These are phyloP conservation scores for Araneus ventricosus DNA, from an alignment of 1,140 invertebrate species.

Conservation along the genomic window DNA sequence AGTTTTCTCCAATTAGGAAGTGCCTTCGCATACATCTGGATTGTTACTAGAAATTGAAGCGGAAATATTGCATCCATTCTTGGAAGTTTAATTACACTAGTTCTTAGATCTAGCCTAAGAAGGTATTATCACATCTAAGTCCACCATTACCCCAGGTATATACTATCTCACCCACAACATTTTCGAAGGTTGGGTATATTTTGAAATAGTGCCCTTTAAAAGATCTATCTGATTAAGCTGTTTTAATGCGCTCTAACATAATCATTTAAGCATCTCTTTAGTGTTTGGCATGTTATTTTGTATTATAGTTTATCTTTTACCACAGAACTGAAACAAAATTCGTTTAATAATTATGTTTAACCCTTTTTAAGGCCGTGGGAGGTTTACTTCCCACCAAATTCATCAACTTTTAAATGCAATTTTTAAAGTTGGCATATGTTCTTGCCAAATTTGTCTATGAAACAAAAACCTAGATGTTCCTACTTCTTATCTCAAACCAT, in stretches of 20 bases:
- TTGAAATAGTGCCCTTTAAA: not conserved
- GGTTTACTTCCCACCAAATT: too few relatives aligned
- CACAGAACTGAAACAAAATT: too few relatives aligned
- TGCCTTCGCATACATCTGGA: not conserved
- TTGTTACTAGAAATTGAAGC: constrained; percentile 43
- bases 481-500: too few relatives aligned
- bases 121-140: not conserved
- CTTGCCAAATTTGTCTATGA: too few relatives aligned
- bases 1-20: constrained; percentile 31
- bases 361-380: too few relatives aligned
- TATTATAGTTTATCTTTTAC: not conserved
- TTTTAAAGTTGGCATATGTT: too few relatives aligned
- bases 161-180: not conserved
- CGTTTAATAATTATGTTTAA: too few relatives aligned
- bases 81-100: constrained; percentile 31
- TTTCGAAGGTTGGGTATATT: not conserved
- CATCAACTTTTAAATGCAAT: too few relatives aligned
- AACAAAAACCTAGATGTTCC: too few relatives aligned
- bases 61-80: constrained; percentile 21
- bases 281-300: not conserved
- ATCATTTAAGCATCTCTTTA: not conserved
- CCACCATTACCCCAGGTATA: constrained; percentile 14
- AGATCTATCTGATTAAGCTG: not conserved
- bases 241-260: not conserved
- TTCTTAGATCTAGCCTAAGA: constrained; percentile 40